A percentile compares a stretch with the other conserved stretches of the same genome.
Conservation (phyloP, 1,140 invertebrate genomes). For the Drosophila takahashii region DNA sequence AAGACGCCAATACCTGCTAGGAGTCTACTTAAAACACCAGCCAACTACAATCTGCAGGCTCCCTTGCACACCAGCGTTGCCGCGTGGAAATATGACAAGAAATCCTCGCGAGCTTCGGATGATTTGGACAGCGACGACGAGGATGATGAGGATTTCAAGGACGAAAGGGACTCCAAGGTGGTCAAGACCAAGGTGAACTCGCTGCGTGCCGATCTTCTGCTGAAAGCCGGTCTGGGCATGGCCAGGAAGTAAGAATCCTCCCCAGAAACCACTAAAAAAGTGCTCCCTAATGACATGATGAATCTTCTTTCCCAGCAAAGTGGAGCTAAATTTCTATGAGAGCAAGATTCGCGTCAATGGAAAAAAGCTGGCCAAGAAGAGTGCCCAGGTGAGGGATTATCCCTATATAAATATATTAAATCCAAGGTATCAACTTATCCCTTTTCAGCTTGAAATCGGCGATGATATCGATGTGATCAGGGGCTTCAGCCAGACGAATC, state of each 20-base stretch:
- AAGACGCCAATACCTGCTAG: background rate
- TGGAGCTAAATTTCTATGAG: conserved; percentile 88
- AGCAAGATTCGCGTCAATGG: conserved; percentile 89
- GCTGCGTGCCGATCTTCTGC: conserved; percentile 87
- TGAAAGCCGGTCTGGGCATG: conserved; percentile 88
- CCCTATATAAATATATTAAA: background rate
- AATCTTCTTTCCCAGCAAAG: conserved; percentile 85
- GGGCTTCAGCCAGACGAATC: conserved; percentile 86
- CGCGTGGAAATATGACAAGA: conserved; percentile 66
- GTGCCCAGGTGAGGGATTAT: conserved; percentile 82
- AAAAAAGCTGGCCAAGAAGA: conserved; percentile 88
- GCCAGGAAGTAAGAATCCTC: conserved; percentile 86
- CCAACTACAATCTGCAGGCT: background rate
- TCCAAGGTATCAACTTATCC: background rate
- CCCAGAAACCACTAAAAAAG: too few relatives aligned
- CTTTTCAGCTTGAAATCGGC: conserved; percentile 85
- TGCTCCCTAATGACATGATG: background rate
- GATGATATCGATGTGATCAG: conserved; percentile 89
- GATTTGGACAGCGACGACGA: conserved; percentile 78
- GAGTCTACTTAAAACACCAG: conserved; percentile 12
- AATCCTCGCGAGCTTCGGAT: conserved; percentile 49
- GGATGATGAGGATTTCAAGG: conserved; percentile 77
- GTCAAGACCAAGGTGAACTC: conserved; percentile 87
- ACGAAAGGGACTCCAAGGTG: conserved; percentile 86
- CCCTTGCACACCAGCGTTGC: conserved; percentile 39